Conservation (phyloP, 2,797 vertebrate species). For the Tiaroga cobitis region DNA sequence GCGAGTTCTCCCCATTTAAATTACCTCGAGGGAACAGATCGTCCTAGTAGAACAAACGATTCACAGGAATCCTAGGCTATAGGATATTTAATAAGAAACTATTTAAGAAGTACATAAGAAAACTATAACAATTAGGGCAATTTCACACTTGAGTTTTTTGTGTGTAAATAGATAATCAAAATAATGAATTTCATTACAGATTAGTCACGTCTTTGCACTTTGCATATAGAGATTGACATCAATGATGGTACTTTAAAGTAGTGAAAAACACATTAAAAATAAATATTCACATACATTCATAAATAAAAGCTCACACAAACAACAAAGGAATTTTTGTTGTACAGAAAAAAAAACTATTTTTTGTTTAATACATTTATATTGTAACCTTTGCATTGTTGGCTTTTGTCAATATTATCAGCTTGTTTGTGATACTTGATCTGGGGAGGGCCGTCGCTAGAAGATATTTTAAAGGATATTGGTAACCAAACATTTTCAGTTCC, state of each 20-base stretch:
- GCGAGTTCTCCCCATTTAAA: slow-evolving; percentile 24
- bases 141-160: background rate
- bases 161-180: background rate
- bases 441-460: background rate
- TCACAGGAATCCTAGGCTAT: background rate
- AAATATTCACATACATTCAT: too few species aligned
- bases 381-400: background rate
- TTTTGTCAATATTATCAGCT: background rate
- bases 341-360: too few species aligned
- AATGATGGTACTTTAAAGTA: background rate
- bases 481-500: background rate
- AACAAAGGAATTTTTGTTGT: too few species aligned
- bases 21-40: background rate
- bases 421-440: background rate
- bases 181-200: background rate
- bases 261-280: background rate
- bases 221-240: background rate
- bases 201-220: background rate
- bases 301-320: too few species aligned
- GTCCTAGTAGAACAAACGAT: background rate
- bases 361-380: background rate
- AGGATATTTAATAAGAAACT: too few species aligned
- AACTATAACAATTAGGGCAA: background rate
- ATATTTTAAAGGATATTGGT: background rate
- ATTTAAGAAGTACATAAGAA: too few species aligned